phyloP scores from a whole-genome alignment of 2,888 invertebrate genomes.

The Lathronympha strigana region DNA sequence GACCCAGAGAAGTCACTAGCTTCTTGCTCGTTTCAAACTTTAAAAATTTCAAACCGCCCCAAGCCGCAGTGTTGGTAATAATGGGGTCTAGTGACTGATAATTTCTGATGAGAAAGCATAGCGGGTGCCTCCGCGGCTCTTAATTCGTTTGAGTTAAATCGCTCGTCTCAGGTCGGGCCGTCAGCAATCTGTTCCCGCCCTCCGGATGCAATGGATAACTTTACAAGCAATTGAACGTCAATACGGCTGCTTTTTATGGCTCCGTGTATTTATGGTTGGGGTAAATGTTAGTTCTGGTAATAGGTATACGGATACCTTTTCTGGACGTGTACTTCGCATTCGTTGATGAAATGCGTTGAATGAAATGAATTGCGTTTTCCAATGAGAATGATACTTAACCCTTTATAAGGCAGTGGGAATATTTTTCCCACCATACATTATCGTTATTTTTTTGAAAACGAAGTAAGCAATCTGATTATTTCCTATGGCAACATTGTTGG shows the following conservation, averaged over 20 bases:
- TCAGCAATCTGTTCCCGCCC: conserved; percentile 27
- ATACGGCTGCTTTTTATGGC: conserved; percentile 37
- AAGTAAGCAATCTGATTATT: no score
- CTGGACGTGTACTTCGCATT: not conserved
- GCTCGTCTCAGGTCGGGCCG: conserved; percentile 28
- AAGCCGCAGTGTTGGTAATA: no score
- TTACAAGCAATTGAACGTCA: conserved; percentile 42
- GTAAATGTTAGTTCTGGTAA: conserved; percentile 1
- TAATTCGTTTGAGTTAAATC: conserved; percentile 40
- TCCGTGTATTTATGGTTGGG: conserved; percentile 12
- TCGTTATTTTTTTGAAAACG: no score
- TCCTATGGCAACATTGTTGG: no score
- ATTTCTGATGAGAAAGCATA: not conserved
- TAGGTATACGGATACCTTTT: not conserved
- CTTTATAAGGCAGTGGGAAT: no score
- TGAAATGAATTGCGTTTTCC: no score
- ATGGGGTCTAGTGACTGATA: not conserved
- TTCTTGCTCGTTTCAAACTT: no score
- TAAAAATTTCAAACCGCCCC: no score
- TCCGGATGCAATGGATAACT: conserved; percentile 36
- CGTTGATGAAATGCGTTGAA: no score
- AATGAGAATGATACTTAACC: no score
- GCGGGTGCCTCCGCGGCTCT: conserved; percentile 3
- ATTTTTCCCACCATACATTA: no score
- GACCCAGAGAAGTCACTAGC: no score